These are phyloP conservation scores for Pseudachorutes palmiensis DNA, from an alignment of 1,140 invertebrate genomes.

Conservation along the genomic window DNA sequence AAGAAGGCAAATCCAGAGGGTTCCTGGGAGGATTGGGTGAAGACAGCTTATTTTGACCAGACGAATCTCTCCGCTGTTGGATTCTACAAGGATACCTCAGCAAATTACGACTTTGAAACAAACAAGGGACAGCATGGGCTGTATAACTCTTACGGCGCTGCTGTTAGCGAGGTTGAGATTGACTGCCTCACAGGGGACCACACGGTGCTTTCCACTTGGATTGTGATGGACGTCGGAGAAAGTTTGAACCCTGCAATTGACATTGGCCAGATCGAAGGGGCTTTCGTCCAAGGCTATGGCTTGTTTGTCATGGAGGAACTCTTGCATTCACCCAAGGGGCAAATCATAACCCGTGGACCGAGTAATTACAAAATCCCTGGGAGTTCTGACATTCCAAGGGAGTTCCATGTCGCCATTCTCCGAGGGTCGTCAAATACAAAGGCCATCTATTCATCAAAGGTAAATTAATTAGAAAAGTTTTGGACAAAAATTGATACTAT, in stretches of 20 bases:
- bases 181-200: slow-evolving; percentile 82
- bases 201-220: slow-evolving; percentile 58
- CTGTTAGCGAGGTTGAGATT: slow-evolving; percentile 73
- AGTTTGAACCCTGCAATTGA: slow-evolving; percentile 63
- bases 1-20: slow-evolving; percentile 66
- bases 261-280: slow-evolving; percentile 64
- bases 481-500: not conserved
- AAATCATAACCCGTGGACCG: slow-evolving; percentile 50
- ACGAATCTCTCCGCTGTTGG: slow-evolving; percentile 77
- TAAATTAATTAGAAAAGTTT: slow-evolving; percentile 31
- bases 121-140: not conserved
- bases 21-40: slow-evolving; percentile 80
- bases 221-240: slow-evolving; percentile 61
- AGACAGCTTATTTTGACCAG: slow-evolving; percentile 66
- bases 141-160: slow-evolving; percentile 56
- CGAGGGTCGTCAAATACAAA: slow-evolving; percentile 53
- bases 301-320: slow-evolving; percentile 57
- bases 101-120: not conserved
- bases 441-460: slow-evolving; percentile 63
- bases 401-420: slow-evolving; percentile 56
- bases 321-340: slow-evolving; percentile 50
- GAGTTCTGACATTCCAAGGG: slow-evolving; percentile 49
- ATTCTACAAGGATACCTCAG: slow-evolving; percentile 54
- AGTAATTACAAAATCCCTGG: slow-evolving; percentile 59
- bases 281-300: slow-evolving; percentile 59